phyloP scores from a whole-genome alignment of 2,888 invertebrate species.

The Ferrisia virgata region DNA sequence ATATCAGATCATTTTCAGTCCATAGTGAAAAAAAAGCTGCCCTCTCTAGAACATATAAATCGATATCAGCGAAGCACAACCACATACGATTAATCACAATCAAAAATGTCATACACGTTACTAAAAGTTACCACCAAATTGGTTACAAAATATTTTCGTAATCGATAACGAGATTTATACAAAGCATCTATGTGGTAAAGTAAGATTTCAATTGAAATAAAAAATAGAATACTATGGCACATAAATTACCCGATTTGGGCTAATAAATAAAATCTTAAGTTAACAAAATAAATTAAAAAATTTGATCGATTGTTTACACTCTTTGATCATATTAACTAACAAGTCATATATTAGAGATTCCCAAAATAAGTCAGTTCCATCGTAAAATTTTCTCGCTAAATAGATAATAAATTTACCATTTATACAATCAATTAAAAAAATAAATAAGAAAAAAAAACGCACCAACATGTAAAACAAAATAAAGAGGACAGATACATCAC shows the following conservation, averaged over 20 bases:
- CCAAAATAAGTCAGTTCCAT: neutral
- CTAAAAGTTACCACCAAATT: neutral
- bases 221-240: neutral
- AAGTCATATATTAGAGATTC: neutral
- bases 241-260: neutral
- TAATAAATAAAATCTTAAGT: neutral
- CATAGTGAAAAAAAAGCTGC: neutral
- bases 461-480: neutral
- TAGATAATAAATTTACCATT: neutral
- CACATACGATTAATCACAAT: neutral
- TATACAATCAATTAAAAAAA: neutral
- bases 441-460: neutral
- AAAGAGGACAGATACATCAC: neutral
- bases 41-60: neutral
- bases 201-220: neutral
- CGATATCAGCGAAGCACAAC: neutral
- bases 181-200: neutral
- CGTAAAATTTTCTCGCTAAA: neutral
- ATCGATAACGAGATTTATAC: neutral
- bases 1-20: neutral
- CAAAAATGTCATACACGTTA: neutral
- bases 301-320: neutral
- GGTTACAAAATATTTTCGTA: neutral
- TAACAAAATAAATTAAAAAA: neutral
- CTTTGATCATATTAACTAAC: neutral